Conservation (phyloP, 1,140 invertebrate genomes). For the Protaetia brevitarsis region DNA sequence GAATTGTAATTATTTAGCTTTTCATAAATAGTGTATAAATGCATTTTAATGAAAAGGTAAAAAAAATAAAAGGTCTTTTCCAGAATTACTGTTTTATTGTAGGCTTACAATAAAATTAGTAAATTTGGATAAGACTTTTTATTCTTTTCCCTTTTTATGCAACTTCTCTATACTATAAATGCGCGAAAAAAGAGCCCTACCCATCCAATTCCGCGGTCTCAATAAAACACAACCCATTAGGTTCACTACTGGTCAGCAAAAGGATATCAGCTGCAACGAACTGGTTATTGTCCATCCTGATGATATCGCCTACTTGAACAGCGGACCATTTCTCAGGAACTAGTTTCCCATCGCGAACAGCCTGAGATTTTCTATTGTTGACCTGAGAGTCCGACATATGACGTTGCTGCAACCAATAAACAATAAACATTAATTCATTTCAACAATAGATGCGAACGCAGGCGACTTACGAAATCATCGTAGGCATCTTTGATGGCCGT, state of each 20-base stretch:
- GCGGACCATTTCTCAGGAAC: conserved; percentile 92
- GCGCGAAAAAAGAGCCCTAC: too few relatives aligned
- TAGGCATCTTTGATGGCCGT: conserved; percentile 98
- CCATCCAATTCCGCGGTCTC: conserved; percentile 99
- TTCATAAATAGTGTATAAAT: too few relatives aligned
- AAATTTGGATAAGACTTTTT: too few relatives aligned
- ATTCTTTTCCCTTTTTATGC: too few relatives aligned
- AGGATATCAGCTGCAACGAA: conserved; percentile 95
- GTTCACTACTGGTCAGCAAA: conserved; percentile 88
- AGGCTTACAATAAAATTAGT: too few relatives aligned
- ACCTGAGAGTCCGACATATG: conserved; percentile 95
- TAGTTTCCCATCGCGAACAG: conserved; percentile 80
- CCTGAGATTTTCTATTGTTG: conserved; percentile 87
- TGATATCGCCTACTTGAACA: conserved; percentile 91
- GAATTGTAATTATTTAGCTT: too few relatives aligned
- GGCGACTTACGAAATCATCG: conserved; percentile 92
- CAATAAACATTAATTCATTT: neutral
- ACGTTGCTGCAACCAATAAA: conserved; percentile 75
- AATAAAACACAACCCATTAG: conserved; percentile 96
- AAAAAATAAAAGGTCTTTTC: too few relatives aligned
- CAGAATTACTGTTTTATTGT: too few relatives aligned
- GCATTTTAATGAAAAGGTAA: too few relatives aligned
- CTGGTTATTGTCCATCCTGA: conserved; percentile 95
- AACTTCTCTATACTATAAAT: too few relatives aligned
- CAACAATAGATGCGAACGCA: too few relatives aligned